Evolutionary conservation across 2,113 vertebrate genomes (phyloP), one percentile per base, ranked within the genome.

Genomic region (Notechis scutatus): DNA sequence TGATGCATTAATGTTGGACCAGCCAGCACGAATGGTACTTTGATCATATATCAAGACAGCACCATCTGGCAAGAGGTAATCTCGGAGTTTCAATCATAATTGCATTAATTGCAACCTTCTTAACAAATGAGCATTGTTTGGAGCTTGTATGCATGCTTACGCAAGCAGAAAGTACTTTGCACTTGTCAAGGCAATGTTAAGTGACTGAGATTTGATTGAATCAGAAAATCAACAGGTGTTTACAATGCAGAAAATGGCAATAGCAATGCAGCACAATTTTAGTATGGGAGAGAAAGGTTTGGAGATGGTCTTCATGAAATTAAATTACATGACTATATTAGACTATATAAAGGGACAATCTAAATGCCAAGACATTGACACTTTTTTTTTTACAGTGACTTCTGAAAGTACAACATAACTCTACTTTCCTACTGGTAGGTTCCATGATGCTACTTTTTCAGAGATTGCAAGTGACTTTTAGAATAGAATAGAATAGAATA

Each of bases 31-130:
- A 94, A 88, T 74, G 90, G 94, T 85, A 29, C 11, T 93, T 59
- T 7, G n/a, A 88, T 74, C 93, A 95, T 95, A 94, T 56, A 94
- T 89, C 93, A 89, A 90, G 64, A 95, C 95, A 14, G 92, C 59
- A 90, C 57, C 24, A 93, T 61, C 57, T 94, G 52, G 96, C 91
- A 94, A 42, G 15, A 87, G 93, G 54, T 34, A 57, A 87, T 57
- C 24, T 24, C 59, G 64, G 85, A 94, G 29, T 59, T 93, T 94
- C 1, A 92, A 61, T 64, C 14, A 57, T 64, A 57, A n/a, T 57
- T 50, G 15, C 21, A 91, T 89, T 94, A 95, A 96, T 92, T 94
- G 90, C 47, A 94, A 74, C 10, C 20, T 39, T 94, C 4, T 12
- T 89, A 85, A 61, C 59, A 93, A 59, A 64, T 59, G 64, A 92